Evolutionary conservation across 2,888 invertebrate genomes (phyloP), one percentile per base, ranked within the genome.

Genomic region (Drosophila ustulata): DNA sequence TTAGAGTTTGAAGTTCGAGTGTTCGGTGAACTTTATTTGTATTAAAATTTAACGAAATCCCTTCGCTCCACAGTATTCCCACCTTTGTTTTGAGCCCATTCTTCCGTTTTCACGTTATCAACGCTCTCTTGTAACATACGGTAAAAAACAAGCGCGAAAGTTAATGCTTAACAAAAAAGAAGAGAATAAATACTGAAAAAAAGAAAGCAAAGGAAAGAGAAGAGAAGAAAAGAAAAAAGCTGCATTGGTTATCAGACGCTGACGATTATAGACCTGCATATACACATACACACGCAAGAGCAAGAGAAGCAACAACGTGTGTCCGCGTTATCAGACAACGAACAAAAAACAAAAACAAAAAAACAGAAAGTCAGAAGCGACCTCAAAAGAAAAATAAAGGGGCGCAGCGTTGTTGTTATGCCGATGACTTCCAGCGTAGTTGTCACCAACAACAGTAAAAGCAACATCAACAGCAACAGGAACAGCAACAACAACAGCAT

Each of bases 291-390:
- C 11, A 18, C 25, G 28, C n/a, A 47, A n/a, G n/a, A 18, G 53
- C 28, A 56, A 18, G 49, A 45, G 34, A 39, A 43, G 28, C 63
- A 39, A 23, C 62, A 75, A 67, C 67, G 77, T 71, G 78, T 71
- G 63, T 59, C 13, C 74, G 57, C 63, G 66, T 77, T 77, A 77
- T 77, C 77, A 71, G 74, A 7, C 56, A 13, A n/a, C 72, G 64
- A 47, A 37, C 57, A 43, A 58, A 52, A 52, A 66, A 64, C 53
- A 65, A 59, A 7, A 53, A 34, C 57, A 57, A 39, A 28, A 45
- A 30, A 59, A 41, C 51, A 51, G 43, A 66, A 63, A 62, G 30
- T 49, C 13, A 52, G 70, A 59, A 75, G 69, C 74, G 69, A 73
- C 56, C 73, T 74, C 61, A 75, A 66, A 59, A 55, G 55, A 34